phyloP scores from a whole-genome alignment of 2,797 vertebrate genomes.

The Eulemur mongoz region DNA sequence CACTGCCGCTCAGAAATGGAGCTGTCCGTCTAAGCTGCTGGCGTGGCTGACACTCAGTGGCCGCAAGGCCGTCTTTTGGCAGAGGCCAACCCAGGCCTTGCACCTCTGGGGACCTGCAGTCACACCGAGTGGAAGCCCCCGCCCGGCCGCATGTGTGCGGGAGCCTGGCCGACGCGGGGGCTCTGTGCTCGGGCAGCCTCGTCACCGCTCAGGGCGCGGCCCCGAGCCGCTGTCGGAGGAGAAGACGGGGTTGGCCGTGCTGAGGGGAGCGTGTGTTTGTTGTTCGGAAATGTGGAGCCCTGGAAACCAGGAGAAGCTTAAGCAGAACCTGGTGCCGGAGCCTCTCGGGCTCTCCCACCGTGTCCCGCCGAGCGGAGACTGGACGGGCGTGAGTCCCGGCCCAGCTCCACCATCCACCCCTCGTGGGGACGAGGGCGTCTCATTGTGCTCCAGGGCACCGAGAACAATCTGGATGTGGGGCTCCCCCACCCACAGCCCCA shows the following conservation, averaged over 20 bases:
- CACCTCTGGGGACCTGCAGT: background rate
- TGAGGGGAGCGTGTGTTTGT: background rate
- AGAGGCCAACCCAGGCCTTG: background rate
- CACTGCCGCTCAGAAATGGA: background rate
- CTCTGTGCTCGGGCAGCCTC: background rate
- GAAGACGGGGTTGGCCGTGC: background rate
- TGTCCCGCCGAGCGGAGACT: too few relatives aligned
- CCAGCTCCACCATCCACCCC: background rate
- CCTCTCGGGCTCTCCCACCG: fast-evolving
- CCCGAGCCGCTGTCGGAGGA: background rate
- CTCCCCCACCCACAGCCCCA: background rate
- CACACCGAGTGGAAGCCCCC: fast-evolving
- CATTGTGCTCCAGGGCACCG: fast-evolving
- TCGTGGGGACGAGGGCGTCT: fast-evolving
- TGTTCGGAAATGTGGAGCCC: fast-evolving
- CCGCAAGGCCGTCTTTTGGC: background rate
- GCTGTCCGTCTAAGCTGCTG: background rate
- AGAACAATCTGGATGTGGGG: fast-evolving
- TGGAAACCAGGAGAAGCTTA: background rate
- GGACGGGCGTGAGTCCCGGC: fast-evolving
- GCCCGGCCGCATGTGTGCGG: fast-evolving
- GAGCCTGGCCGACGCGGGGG: background rate
- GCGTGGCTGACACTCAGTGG: background rate
- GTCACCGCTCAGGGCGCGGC: fast-evolving
- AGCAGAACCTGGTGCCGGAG: background rate